A percentile compares a stretch with the other conserved stretches of the same genome.
Conservation (phyloP, 2,113 vertebrate genomes). For the Thalassarche chlororhynchos region DNA sequence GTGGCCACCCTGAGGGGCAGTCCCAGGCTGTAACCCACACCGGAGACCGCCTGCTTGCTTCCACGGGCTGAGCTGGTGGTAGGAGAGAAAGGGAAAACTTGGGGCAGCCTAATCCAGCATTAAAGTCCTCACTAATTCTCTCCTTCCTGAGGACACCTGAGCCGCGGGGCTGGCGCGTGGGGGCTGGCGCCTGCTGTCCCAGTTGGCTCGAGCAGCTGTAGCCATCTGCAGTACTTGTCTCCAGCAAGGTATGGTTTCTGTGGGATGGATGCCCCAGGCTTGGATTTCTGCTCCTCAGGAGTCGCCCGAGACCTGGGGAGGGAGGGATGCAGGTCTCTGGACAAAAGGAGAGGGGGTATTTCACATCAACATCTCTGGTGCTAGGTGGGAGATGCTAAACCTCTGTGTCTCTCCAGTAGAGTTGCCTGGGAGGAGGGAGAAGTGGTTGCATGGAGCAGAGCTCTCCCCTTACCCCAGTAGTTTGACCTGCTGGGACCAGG, state of each 20-base stretch:
- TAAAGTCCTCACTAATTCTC: conserved; percentile 38
- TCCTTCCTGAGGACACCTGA: conserved; percentile 66
- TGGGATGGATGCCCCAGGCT: neutral
- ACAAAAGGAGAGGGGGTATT: neutral
- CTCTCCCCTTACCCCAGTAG: neutral
- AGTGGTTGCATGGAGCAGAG: neutral
- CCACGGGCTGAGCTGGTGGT: neutral
- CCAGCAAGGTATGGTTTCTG: neutral
- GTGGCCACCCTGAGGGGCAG: fast-evolving
- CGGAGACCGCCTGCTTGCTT: neutral
- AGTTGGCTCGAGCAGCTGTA: conserved; percentile 57
- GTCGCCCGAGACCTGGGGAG: neutral
- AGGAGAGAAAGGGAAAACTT: neutral
- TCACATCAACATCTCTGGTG: neutral
- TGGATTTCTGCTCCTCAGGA: neutral
- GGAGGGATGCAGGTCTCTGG: neutral
- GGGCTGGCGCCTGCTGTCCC: neutral
- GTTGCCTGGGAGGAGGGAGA: neutral
- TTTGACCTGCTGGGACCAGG: neutral
- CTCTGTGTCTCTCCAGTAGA: neutral
- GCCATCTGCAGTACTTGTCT: neutral
- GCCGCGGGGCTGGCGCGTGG: neutral
- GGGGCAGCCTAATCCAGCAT: conserved; percentile 31
- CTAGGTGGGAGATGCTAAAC: neutral
- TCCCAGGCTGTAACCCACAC: conserved; percentile 5